phyloP scores from a whole-genome alignment of 1,140 invertebrate species.

The Plodia interpunctella region DNA sequence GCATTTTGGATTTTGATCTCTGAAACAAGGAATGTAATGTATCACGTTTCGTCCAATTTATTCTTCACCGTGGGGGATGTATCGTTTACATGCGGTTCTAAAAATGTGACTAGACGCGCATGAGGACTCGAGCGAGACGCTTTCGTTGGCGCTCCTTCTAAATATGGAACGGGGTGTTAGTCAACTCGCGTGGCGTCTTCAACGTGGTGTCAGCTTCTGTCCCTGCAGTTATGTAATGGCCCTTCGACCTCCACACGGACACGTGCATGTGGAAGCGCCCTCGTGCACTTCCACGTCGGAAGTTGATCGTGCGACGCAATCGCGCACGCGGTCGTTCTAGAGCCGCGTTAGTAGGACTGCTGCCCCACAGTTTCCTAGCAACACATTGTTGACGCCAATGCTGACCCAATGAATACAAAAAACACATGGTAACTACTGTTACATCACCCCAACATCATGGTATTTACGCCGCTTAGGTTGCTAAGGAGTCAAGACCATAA shows the following conservation, averaged over 20 bases:
- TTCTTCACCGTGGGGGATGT: slow-evolving; percentile 36
- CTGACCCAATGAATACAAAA: slow-evolving; percentile 68
- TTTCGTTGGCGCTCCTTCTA: slow-evolving; percentile 65
- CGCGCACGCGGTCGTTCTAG: slow-evolving; percentile 58
- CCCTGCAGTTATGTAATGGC: slow-evolving; percentile 67
- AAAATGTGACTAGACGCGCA: slow-evolving; percentile 67
- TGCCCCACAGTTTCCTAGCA: slow-evolving; percentile 66
- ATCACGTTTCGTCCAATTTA: slow-evolving; percentile 26
- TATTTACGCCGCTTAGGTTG: slow-evolving; percentile 52
- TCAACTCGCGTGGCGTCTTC: slow-evolving; percentile 42
- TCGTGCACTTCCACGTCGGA: slow-evolving; percentile 61
- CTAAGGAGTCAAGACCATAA: slow-evolving; percentile 47
- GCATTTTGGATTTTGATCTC: slow-evolving; percentile 49
- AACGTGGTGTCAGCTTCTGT: slow-evolving; percentile 32
- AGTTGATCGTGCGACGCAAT: slow-evolving; percentile 36
- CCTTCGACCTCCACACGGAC: slow-evolving; percentile 44
- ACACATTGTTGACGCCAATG: slow-evolving; percentile 71
- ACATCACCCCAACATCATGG: slow-evolving; percentile 55
- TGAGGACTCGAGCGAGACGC: slow-evolving; percentile 48
- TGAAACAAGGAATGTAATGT: slow-evolving; percentile 30
- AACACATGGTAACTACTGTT: slow-evolving; percentile 67
- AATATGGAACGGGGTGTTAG: slow-evolving; percentile 67
- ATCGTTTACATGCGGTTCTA: slow-evolving; percentile 72
- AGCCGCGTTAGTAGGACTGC: slow-evolving; percentile 37
- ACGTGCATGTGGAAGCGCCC: slow-evolving; percentile 58